Percentiles rank a stretch among this genome's conserved stretches.
These are phyloP conservation scores for Anolis sagrei DNA, from an alignment of 2,113 vertebrate genomes.

Conservation along the genomic window DNA sequence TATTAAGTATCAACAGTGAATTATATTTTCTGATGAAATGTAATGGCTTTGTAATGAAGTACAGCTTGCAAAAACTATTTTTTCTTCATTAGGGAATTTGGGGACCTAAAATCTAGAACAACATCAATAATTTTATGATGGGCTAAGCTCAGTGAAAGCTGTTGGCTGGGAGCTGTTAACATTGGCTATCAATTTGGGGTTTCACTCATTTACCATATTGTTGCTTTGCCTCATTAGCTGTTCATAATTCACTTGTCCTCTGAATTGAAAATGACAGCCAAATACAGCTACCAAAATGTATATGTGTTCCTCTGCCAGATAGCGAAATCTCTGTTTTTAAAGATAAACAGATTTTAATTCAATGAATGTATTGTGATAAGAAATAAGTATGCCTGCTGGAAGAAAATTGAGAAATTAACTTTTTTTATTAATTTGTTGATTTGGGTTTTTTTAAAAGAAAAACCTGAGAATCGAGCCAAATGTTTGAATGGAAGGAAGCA, in stretches of 20 bases:
- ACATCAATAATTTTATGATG: conserved; percentile 10
- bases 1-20: conserved; percentile 32
- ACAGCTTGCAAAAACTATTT: conserved; percentile 31
- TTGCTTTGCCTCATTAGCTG: neutral
- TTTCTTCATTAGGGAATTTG: conserved; percentile 37
- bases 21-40: conserved; percentile 51
- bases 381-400: neutral
- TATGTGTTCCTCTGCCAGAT: neutral
- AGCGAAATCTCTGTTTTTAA: neutral
- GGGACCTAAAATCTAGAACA: conserved; percentile 24
- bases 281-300: conserved; percentile 1
- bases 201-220: neutral
- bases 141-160: neutral
- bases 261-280: neutral
- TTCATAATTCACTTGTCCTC: neutral
- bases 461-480: neutral
- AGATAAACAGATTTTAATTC: conserved; percentile 13
- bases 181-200: neutral
- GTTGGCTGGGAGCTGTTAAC: conserved; percentile 4
- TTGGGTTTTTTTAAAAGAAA: too few relatives aligned
- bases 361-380: neutral
- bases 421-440: too few relatives aligned
- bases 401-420: neutral
- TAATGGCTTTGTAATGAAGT: conserved; percentile 46
- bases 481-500: neutral